phyloP scores from a whole-genome alignment of 2,888 invertebrate species.

The Cosmia pyralina region DNA sequence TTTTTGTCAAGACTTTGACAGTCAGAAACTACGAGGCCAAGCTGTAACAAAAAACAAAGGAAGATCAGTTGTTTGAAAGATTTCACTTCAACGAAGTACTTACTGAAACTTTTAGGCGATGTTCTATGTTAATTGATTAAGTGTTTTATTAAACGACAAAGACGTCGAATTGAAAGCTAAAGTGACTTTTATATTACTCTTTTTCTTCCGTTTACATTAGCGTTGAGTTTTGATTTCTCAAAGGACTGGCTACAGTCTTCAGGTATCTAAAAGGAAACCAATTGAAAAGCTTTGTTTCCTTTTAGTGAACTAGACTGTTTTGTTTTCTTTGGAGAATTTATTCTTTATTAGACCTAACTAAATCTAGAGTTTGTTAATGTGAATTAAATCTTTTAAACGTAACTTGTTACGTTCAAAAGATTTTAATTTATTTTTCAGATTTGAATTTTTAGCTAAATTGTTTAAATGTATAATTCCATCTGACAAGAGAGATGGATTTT shows the following conservation, averaged over 20 bases:
- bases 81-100: conserved; percentile 16
- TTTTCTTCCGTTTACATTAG: neutral
- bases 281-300: conserved; percentile 11
- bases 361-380: neutral
- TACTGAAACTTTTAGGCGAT: conserved; percentile 16
- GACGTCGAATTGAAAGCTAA: conserved; percentile 27
- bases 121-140: conserved; percentile 47
- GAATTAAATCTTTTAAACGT: no score
- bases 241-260: conserved; percentile 23
- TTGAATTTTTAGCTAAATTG: neutral
- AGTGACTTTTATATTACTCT: conserved; percentile 6
- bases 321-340: neutral
- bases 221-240: conserved; percentile 34
- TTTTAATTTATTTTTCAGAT: neutral
- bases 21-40: conserved; percentile 25
- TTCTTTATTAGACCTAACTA: neutral
- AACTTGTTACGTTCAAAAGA: neutral
- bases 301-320: neutral
- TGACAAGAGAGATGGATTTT: neutral
- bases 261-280: conserved; percentile 21
- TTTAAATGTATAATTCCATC: neutral
- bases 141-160: conserved; percentile 21
- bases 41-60: conserved; percentile 35
- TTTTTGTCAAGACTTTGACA: neutral
- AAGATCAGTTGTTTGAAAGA: conserved; percentile 16